Conservation (phyloP, 2,113 vertebrate species). For the Gasterosteus aculeatus region DNA sequence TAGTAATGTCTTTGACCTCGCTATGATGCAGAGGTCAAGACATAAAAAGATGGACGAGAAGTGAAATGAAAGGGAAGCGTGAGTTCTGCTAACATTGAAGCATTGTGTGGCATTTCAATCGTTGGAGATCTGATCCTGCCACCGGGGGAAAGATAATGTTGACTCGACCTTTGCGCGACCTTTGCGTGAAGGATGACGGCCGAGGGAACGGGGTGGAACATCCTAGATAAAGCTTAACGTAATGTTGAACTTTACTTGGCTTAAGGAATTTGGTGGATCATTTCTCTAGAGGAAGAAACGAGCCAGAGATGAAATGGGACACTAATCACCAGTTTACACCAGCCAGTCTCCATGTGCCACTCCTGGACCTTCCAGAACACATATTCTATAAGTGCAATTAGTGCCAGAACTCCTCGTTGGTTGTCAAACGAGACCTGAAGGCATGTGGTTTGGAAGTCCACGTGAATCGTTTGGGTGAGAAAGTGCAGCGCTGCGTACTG, state of each 20-base stretch:
- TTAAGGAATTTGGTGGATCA: neutral
- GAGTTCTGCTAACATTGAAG: constrained; percentile 41
- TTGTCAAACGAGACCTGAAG: constrained; percentile 34
- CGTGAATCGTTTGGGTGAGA: constrained; percentile 24
- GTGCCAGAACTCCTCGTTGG: constrained; percentile 6
- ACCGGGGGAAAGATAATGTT: constrained; percentile 16
- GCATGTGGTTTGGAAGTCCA: constrained; percentile 16
- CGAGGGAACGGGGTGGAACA: neutral
- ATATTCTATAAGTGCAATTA: constrained; percentile 39
- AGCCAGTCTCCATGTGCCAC: neutral
- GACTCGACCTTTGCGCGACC: constrained; percentile 7
- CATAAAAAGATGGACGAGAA: neutral
- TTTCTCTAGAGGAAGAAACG: neutral
- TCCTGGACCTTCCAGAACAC: constrained; percentile 7
- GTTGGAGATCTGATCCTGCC: neutral
- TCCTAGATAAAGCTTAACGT: neutral
- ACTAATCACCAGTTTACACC: neutral
- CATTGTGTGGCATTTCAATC: constrained; percentile 52
- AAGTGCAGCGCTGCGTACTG: constrained; percentile 1
- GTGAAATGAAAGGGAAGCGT: constrained; percentile 1
- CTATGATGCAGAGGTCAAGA: neutral
- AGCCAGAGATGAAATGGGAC: neutral
- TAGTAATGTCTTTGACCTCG: neutral
- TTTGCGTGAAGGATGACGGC: neutral
- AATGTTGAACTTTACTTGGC: constrained; percentile 6